A percentile compares a stretch with the other conserved stretches of the same genome.
These are phyloP conservation scores for Harmothoe impar DNA, from an alignment of 2,888 invertebrate species.

Conservation along the genomic window DNA sequence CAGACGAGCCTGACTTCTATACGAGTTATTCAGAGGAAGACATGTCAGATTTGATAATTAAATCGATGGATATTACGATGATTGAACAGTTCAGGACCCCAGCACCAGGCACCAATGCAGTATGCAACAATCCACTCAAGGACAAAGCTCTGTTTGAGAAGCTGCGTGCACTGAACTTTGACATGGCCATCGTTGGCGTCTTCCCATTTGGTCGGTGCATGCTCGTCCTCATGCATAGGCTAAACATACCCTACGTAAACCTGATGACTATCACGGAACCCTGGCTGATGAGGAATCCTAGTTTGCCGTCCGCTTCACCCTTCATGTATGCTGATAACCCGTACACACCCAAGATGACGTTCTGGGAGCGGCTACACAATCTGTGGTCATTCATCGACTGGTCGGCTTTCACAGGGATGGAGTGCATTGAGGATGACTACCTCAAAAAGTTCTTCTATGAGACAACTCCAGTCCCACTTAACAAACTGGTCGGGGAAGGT, in stretches of 20 bases:
- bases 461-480: background rate
- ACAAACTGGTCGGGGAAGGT: background rate
- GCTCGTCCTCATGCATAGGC: constrained; percentile 30
- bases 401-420: background rate
- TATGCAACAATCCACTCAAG: constrained; percentile 35
- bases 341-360: constrained; percentile 22
- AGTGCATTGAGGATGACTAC: background rate
- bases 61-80: background rate
- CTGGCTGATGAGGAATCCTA: constrained; percentile 13
- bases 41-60: background rate
- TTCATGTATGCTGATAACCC: background rate
- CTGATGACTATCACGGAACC: constrained; percentile 50
- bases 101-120: background rate
- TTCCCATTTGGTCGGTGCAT: constrained; percentile 22
- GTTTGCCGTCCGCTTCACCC: constrained; percentile 33
- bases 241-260: constrained; percentile 28
- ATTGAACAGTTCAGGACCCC: background rate
- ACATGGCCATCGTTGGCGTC: constrained; percentile 43
- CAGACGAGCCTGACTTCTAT: constrained; percentile 15
- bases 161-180: constrained; percentile 13
- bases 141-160: background rate
- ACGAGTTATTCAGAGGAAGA: constrained; percentile 22
- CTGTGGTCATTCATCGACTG: constrained; percentile 46
- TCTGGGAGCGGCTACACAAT: constrained; percentile 56
- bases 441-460: constrained; percentile 10